A percentile compares a stretch with the other conserved stretches of the same genome.
Conservation (phyloP, 2,113 vertebrate species). For the Bujurquina vittata region DNA sequence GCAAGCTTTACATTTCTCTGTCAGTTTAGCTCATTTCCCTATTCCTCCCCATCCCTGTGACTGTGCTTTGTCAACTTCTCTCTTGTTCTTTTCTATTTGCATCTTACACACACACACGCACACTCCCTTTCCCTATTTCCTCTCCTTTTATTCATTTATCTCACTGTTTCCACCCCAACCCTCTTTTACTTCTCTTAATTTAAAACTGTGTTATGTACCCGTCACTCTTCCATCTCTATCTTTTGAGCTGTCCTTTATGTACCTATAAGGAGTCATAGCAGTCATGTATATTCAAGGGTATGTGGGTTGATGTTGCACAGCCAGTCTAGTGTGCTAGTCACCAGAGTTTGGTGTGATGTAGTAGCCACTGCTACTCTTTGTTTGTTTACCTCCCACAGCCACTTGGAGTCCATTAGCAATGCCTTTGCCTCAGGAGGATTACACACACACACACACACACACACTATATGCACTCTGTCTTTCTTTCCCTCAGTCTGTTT, state of each 20-base stretch:
- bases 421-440: slow-evolving; percentile 65
- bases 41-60: slow-evolving; percentile 25
- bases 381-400: slow-evolving; percentile 78
- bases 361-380: slow-evolving; percentile 61
- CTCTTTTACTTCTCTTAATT: slow-evolving; percentile 9
- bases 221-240: not conserved
- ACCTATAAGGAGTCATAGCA: slow-evolving; percentile 3
- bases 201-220: not conserved
- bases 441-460: slow-evolving; percentile 26
- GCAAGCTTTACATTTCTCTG: slow-evolving; percentile 21
- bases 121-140: not conserved
- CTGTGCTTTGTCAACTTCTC: slow-evolving; percentile 53
- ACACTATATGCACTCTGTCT: slow-evolving; percentile 17
- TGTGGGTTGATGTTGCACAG: slow-evolving; percentile 23
- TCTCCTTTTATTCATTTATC: slow-evolving; percentile 21
- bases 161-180: not conserved
- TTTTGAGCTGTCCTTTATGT: slow-evolving; percentile 8
- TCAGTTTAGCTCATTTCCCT: slow-evolving; percentile 42
- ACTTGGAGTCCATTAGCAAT: slow-evolving; percentile 73
- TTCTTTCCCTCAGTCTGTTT: slow-evolving; percentile 33
- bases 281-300: slow-evolving; percentile 27
- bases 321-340: slow-evolving; percentile 17
- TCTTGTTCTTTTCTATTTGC: slow-evolving; percentile 56
- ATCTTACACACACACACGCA: slow-evolving; percentile 25
- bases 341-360: slow-evolving; percentile 46